Evolutionary conservation across 2,113 vertebrate species (phyloP), one percentile per base, ranked within the genome.

Genomic region (Cryptomyrus ogoouensis): DNA sequence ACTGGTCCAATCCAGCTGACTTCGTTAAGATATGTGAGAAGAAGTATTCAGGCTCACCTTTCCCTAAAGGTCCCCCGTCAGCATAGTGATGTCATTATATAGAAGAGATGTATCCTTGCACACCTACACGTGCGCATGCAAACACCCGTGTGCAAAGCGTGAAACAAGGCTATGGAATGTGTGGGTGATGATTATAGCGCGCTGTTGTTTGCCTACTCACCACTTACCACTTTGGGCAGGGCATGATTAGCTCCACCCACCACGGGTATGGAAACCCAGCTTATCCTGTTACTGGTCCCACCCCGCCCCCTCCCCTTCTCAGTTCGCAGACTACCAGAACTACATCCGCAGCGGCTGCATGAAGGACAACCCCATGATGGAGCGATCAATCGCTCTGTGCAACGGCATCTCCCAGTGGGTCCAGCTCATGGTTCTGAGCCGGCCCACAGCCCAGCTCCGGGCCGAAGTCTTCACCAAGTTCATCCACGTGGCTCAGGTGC

Each of bases 341-440:
- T 99, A 99, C 94, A 97, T 98, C 42, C 95, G 97, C 91, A 98
- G 95, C 91, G 97, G 97, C 92, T 97, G 96, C 86, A 97, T 99
- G 95, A 98, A 98, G 94, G 98, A 98, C 93, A 98, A 97, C 94
- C 98, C 97, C 3, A 97, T 95, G 77, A 98, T 99, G 98, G 98
- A 98, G 94, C 97, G 98, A 77, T 98, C 98, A 53, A 98, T 99
- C 44, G 96, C 98, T 89, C 95, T 99, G 93, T 99, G 98, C 91
- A 99, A 99, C 7, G 98, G 98, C 87, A 95, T 99, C 93, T 98
- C 98, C 92, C 98, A 99, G 94, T 99, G 98, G 98, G 98, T 99
- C 10, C 98, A 99, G 77, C 95, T 99, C 42, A 99, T 99, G 98
- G 98, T 99, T 92, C 96, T 99, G 91, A 99, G 97, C 92, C 96